A percentile compares a stretch with the other conserved stretches of the same genome.
Conservation (phyloP, 2,113 vertebrate genomes). For the Gavialis gangeticus region DNA sequence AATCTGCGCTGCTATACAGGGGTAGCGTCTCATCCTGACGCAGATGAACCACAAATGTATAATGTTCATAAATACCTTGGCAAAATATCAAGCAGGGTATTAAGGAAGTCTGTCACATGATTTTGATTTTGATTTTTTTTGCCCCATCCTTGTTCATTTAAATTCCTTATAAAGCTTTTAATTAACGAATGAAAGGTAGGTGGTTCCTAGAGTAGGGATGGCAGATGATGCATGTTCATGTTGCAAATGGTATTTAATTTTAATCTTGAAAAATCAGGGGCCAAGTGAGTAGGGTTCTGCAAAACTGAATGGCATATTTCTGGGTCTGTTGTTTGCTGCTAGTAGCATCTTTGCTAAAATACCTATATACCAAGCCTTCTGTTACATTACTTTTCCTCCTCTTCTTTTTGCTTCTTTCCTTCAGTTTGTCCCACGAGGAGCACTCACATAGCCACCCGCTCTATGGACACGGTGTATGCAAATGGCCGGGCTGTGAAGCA, state of each 20-base stretch:
- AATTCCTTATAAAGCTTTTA: slow-evolving; percentile 72
- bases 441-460: slow-evolving; percentile 92
- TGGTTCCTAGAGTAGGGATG: slow-evolving; percentile 64
- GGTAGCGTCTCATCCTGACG: slow-evolving; percentile 37
- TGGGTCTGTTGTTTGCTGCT: background rate
- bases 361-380: background rate
- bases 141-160: slow-evolving; percentile 54
- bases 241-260: slow-evolving; percentile 52
- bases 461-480: slow-evolving; percentile 97
- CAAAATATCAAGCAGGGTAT: slow-evolving; percentile 61
- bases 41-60: slow-evolving; percentile 47
- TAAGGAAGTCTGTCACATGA: slow-evolving; percentile 60
- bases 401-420: slow-evolving; percentile 41
- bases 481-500: slow-evolving; percentile 98
- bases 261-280: slow-evolving; percentile 29
- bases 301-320: background rate
- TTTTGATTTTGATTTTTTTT: slow-evolving; percentile 34
- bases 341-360: background rate
- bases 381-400: slow-evolving; percentile 2
- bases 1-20: background rate
- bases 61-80: slow-evolving; percentile 64
- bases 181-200: slow-evolving; percentile 68
- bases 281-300: background rate
- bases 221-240: background rate
- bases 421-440: slow-evolving; percentile 91